phyloP scores from a whole-genome alignment of 2,888 invertebrate genomes.

The Hipparchia semele region DNA sequence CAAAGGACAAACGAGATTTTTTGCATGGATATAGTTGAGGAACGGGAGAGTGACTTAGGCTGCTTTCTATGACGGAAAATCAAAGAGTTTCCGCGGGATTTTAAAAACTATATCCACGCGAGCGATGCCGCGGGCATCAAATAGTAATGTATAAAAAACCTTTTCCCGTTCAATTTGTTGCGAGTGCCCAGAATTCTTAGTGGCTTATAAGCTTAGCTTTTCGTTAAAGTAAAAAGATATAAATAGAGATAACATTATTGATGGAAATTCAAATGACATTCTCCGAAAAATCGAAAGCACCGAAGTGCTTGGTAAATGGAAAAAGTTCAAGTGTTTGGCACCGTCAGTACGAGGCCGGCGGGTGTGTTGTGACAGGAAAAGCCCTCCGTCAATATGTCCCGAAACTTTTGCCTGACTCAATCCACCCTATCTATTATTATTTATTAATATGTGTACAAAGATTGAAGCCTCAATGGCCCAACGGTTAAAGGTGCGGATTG shows the following conservation, averaged over 20 bases:
- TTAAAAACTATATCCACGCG: too few relatives aligned
- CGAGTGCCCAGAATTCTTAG: neutral
- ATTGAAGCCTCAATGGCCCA: too few relatives aligned
- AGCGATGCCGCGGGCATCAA: too few relatives aligned
- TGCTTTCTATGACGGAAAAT: too few relatives aligned
- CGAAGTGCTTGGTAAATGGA: conserved; percentile 28
- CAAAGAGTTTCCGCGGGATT: too few relatives aligned
- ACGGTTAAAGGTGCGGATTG: too few relatives aligned
- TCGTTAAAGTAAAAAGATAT: neutral
- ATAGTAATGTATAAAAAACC: too few relatives aligned
- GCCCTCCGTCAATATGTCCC: conserved; percentile 67
- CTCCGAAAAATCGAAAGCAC: conserved; percentile 13
- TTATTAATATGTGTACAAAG: too few relatives aligned
- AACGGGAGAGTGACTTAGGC: too few relatives aligned
- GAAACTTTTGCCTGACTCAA: conserved; percentile 67
- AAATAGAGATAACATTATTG: conserved; percentile 3
- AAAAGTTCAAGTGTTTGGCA: conserved; percentile 46
- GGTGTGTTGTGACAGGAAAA: conserved; percentile 71
- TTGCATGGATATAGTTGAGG: too few relatives aligned
- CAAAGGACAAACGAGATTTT: too few relatives aligned
- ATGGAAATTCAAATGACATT: conserved; percentile 14
- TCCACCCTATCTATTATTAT: conserved; percentile 36
- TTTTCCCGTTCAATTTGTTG: too few relatives aligned
- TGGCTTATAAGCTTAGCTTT: neutral
- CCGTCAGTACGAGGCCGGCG: conserved; percentile 51